Conservation (phyloP, 2,888 invertebrate genomes). For the Coleophora flavipennella region DNA sequence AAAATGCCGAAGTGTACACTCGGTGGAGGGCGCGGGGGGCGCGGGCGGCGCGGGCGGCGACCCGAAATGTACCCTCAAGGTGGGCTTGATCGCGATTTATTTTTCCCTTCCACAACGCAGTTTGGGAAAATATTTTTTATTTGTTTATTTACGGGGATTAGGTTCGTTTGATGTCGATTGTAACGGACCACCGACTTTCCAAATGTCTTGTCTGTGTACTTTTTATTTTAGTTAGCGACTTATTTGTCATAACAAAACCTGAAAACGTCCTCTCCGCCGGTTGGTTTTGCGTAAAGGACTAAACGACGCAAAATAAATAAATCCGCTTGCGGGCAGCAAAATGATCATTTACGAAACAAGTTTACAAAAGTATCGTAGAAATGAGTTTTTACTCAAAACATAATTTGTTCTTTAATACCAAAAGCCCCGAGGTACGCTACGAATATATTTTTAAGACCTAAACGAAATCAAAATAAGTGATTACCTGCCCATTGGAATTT, state of each 20-base stretch:
- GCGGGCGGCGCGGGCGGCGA: constrained; percentile 25
- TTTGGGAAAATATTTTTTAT: constrained; percentile 54
- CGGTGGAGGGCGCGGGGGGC: constrained; percentile 48
- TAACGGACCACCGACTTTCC: constrained; percentile 45
- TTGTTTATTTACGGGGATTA: constrained; percentile 64
- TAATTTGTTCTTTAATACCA: no score
- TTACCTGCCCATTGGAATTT: no score
- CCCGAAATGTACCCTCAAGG: constrained; percentile 50
- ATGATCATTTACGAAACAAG: constrained; percentile 3
- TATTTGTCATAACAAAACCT: constrained; percentile 18
- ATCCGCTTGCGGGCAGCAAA: constrained; percentile 3
- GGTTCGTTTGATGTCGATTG: constrained; percentile 61
- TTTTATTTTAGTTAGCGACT: constrained; percentile 31
- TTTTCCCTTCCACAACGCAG: constrained; percentile 52
- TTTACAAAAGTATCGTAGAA: constrained; percentile 1
- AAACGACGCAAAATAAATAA: constrained; percentile 1
- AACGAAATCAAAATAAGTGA: no score
- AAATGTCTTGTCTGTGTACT: constrained; percentile 38
- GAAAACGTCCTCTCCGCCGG: constrained; percentile 8
- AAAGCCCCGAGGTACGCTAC: no score
- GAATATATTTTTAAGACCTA: no score
- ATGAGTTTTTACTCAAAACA: constrained; percentile 4
- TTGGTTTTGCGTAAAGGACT: constrained; percentile 1
- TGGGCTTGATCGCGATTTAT: constrained; percentile 57
- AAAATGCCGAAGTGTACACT: constrained; percentile 56